These are phyloP conservation scores for Avahi laniger DNA, from an alignment of 2,797 vertebrate genomes.

Conservation along the genomic window DNA sequence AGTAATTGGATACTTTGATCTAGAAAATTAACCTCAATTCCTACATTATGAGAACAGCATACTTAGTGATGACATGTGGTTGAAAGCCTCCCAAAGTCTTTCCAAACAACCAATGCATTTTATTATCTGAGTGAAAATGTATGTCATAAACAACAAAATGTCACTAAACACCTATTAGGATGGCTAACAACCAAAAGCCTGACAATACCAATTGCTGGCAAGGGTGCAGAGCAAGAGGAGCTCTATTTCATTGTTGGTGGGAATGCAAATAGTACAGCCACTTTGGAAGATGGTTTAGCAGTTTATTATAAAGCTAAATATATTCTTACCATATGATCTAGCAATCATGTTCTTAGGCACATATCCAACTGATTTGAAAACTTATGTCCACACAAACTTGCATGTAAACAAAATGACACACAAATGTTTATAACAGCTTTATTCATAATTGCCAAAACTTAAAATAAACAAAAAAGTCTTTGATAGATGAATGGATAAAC, in stretches of 20 bases:
- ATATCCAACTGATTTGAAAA: not conserved
- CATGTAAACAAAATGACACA: not conserved
- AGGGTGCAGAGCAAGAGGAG: not conserved
- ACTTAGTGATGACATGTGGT: not conserved
- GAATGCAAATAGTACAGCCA: not conserved
- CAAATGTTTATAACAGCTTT: not conserved
- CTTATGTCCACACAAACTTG: not conserved
- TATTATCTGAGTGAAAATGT: not conserved
- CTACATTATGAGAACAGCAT: not conserved
- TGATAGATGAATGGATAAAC: not conserved
- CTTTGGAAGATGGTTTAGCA: not conserved
- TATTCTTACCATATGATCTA: not conserved
- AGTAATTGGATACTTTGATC: not conserved
- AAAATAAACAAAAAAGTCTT: not conserved
- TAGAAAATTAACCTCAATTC: slow-evolving; percentile 4
- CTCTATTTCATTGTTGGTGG: not conserved
- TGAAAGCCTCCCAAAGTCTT: not conserved
- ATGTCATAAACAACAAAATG: not conserved
- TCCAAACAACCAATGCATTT: not conserved
- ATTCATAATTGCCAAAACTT: not conserved
- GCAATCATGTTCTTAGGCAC: not conserved
- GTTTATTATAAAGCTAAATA: not conserved
- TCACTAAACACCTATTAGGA: not conserved
- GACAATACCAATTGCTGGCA: not conserved
- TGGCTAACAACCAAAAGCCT: not conserved